A percentile compares a stretch with the other conserved stretches of the same genome.
Conservation (phyloP, 2,888 invertebrate species). For the Zelleria hepariella region DNA sequence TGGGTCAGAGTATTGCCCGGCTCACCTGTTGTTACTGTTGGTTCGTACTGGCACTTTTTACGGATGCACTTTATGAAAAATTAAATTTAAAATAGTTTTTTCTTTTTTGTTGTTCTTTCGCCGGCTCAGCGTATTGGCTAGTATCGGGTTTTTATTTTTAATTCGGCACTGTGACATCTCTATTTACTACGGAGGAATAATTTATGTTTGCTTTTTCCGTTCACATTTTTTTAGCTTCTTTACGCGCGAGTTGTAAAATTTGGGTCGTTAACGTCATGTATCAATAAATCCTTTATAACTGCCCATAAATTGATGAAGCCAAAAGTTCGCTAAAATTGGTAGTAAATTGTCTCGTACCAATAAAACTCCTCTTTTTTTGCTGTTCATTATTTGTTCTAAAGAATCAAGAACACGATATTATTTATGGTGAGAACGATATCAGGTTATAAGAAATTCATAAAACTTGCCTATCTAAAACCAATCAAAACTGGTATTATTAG, state of each 20-base stretch:
- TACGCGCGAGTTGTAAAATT: background rate
- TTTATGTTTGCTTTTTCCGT: background rate
- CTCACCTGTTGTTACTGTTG: slow-evolving; percentile 6
- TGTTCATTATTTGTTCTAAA: background rate
- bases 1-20: background rate
- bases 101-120: background rate
- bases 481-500: background rate
- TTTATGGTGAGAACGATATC: background rate
- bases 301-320: slow-evolving; percentile 52
- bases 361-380: background rate
- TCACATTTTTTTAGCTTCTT: background rate
- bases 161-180: background rate
- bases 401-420: background rate
- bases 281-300: slow-evolving; percentile 51
- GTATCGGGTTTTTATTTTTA: background rate
- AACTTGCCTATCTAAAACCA: background rate
- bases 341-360: background rate
- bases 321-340: slow-evolving; percentile 29
- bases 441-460: background rate
- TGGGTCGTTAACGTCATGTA: slow-evolving; percentile 24
- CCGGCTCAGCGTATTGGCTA: background rate
- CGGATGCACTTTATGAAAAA: background rate
- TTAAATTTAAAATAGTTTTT: background rate
- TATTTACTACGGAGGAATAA: background rate
- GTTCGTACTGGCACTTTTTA: background rate